Conservation (phyloP, 2,888 invertebrate genomes). For the Tridacna crocea region DNA sequence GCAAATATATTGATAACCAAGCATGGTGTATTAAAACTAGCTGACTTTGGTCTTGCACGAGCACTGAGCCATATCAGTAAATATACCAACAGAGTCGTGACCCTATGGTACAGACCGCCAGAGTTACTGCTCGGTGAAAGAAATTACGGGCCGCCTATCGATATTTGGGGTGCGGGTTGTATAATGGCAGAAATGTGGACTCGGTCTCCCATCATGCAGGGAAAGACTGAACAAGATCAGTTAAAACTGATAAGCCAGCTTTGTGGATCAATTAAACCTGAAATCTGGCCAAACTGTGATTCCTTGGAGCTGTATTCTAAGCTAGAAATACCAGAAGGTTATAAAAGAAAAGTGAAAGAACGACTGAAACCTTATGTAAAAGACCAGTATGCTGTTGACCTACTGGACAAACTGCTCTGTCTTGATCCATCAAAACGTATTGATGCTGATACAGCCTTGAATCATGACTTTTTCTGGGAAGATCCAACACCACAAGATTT, state of each 20-base stretch:
- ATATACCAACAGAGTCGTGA: slow-evolving; percentile 99
- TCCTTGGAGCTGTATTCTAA: slow-evolving; percentile 91
- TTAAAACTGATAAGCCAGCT: slow-evolving; percentile 96
- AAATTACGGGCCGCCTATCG: slow-evolving; percentile 98
- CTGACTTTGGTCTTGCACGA: slow-evolving; percentile 98
- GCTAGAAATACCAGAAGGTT: slow-evolving; percentile 81
- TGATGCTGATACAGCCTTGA: slow-evolving; percentile 96
- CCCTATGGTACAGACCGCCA: slow-evolving; percentile 94
- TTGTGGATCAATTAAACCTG: slow-evolving; percentile 97
- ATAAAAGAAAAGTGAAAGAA: slow-evolving; percentile 83
- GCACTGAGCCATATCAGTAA: slow-evolving; percentile 95
- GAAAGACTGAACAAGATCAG: slow-evolving; percentile 98
- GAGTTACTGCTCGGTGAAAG: slow-evolving; percentile 87
- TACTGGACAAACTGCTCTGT: slow-evolving; percentile 95
- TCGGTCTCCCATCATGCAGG: slow-evolving; percentile 88
- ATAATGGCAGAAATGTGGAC: slow-evolving; percentile 99
- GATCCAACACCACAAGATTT: slow-evolving; percentile 93
- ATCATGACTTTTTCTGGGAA: slow-evolving; percentile 99
- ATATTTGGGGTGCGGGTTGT: slow-evolving; percentile 96
- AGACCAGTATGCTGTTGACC: slow-evolving; percentile 95
- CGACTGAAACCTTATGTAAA: slow-evolving; percentile 93
- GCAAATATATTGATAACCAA: slow-evolving; percentile 99
- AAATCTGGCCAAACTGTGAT: slow-evolving; percentile 95
- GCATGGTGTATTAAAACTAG: slow-evolving; percentile 93
- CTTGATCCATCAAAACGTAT: slow-evolving; percentile 95